Evolutionary conservation across 1,140 invertebrate species (phyloP), one percentile per base, ranked within the genome.

Genomic region (Dendroctonus valens): DNA sequence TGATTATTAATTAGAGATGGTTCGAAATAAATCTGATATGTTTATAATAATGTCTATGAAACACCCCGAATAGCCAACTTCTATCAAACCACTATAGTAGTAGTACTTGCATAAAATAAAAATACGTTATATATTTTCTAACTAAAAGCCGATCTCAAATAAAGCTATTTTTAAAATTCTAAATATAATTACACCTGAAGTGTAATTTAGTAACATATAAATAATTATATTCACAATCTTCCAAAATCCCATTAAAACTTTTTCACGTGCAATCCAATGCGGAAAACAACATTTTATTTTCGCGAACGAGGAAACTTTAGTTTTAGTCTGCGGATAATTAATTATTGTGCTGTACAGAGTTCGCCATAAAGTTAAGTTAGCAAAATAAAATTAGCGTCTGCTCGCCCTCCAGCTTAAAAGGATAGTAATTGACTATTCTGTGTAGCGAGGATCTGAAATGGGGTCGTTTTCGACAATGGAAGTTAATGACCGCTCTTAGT

Each of bases 281-380:
- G 61, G 52, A 53, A 63, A 63, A 63, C 61, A 54, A 63, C 61
- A 53, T 63, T 63, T 63, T 63, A 63, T 63, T 63, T 63, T 63
- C 61, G 44, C 61, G 41, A 63, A 52, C 61, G 61, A 26, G 37
- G 11, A 65, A 65, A 59, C 54, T 65, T 65, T 65, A 65, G 63
- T 65, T 65, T 65, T 59, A 65, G 50, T 58, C 63, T 65, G 57
- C 54, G 46, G 57, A 65, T 65, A 65, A 65, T 65, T 65, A 65
- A 65, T 65, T 65, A 65, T 65, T 65, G 63, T 65, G 55, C 57
- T 59, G 54, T 49, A 59, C 63, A 65, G 49, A 65, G 63, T 65
- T 65, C 63, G 63, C 63, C 57, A 58, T 65, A 65, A 65, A 65
- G 63, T 65, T 65, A 59, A 59, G 63, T 65, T 65, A 59, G 63